A percentile compares a stretch with the other conserved stretches of the same genome.
phyloP scores from a whole-genome alignment of 2,888 invertebrate genomes.

The Noctua fimbriata region DNA sequence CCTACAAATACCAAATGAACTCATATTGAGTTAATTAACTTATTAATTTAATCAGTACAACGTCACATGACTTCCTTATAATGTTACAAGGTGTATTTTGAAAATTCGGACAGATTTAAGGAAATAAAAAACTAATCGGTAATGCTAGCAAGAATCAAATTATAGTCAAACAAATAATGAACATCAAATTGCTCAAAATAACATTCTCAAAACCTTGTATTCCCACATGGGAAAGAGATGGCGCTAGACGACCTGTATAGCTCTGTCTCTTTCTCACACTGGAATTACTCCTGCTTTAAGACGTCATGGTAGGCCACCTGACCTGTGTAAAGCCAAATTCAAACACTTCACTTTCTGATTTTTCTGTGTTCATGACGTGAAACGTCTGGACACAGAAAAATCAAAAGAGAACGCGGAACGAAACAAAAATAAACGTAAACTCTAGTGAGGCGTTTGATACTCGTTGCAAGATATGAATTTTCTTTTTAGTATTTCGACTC shows the following conservation, averaged over 20 bases:
- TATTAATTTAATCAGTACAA: constrained; percentile 2
- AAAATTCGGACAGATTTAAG: neutral
- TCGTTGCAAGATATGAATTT: neutral
- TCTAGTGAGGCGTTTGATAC: neutral
- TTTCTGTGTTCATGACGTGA: neutral
- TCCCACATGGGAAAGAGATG: too few relatives aligned
- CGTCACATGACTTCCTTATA: constrained; percentile 5
- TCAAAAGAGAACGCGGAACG: neutral
- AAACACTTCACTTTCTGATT: neutral
- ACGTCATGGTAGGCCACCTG: neutral
- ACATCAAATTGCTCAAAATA: constrained; percentile 1
- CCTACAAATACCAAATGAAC: constrained; percentile 26
- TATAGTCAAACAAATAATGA: neutral
- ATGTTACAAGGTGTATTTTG: constrained; percentile 22
- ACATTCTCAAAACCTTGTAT: neutral
- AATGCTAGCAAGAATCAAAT: neutral
- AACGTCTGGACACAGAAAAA: neutral
- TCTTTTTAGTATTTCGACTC: neutral
- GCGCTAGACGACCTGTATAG: too few relatives aligned
- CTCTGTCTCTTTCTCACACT: too few relatives aligned
- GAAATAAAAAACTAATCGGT: neutral
- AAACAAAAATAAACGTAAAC: neutral
- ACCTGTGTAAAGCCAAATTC: neutral
- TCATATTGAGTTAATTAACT: constrained; percentile 18
- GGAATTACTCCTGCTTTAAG: too few relatives aligned